Conservation (phyloP, 1,140 invertebrate species). For the Sitobion miscanthi region DNA sequence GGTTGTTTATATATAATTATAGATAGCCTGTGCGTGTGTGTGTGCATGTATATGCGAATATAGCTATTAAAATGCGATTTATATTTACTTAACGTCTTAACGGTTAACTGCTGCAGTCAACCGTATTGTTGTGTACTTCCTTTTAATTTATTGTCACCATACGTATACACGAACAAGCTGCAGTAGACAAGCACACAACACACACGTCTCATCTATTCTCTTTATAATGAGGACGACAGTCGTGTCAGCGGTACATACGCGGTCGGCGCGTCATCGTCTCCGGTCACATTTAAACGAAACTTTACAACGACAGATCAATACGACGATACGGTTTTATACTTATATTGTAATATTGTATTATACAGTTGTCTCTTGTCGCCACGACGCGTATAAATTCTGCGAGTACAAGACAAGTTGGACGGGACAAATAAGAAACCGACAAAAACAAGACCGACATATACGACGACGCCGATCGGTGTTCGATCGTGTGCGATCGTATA, state of each 20-base stretch:
- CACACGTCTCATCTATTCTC: background rate
- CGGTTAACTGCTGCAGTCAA: background rate
- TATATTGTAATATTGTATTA: background rate
- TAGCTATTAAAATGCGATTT: background rate
- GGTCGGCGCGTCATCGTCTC: background rate
- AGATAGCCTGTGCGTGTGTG: background rate
- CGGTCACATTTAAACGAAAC: background rate
- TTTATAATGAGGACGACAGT: slow-evolving; percentile 5
- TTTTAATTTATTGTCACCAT: slow-evolving; percentile 18
- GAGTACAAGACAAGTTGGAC: background rate
- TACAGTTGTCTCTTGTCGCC: background rate
- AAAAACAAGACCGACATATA: background rate
- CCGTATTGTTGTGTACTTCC: slow-evolving; percentile 2
- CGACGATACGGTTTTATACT: background rate
- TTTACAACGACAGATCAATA: background rate
- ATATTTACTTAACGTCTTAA: slow-evolving; percentile 13
- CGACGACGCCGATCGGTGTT: background rate
- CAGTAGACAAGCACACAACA: background rate
- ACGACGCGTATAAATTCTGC: background rate
- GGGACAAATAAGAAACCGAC: background rate
- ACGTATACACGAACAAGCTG: background rate
- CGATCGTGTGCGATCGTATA: background rate
- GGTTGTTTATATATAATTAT: background rate
- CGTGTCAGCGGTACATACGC: background rate
- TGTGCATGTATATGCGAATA: background rate